Percentiles rank a stretch among this genome's conserved stretches.
These are phyloP conservation scores for Lepidochitona cinerea DNA, from an alignment of 2,888 invertebrate species.

Conservation along the genomic window DNA sequence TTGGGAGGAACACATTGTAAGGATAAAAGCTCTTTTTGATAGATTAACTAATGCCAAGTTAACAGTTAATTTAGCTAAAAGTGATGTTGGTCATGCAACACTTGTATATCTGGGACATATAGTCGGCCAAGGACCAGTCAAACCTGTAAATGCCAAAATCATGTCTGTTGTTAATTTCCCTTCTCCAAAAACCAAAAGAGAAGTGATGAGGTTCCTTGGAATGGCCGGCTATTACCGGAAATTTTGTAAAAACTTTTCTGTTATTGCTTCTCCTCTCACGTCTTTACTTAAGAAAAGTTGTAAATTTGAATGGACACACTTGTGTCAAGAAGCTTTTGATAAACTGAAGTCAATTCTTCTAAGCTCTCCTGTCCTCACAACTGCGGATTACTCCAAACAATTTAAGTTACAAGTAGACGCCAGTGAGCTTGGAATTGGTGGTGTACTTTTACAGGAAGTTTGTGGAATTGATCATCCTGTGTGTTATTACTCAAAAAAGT, in stretches of 20 bases:
- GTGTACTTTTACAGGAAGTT: conserved; percentile 36
- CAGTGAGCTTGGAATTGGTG: conserved; percentile 37
- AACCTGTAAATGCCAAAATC: conserved; percentile 25
- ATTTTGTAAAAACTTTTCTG: conserved; percentile 30
- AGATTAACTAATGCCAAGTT: neutral
- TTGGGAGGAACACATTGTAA: conserved; percentile 15
- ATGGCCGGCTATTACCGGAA: conserved; percentile 30
- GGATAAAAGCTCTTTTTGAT: conserved; percentile 12
- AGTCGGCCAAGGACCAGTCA: conserved; percentile 34
- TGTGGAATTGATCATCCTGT: conserved; percentile 30
- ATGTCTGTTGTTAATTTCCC: conserved; percentile 23
- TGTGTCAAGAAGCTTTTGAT: conserved; percentile 51
- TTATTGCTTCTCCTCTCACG: conserved; percentile 20
- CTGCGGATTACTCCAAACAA: conserved; percentile 15
- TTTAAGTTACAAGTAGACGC: conserved; percentile 44
- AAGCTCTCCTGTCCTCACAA: conserved; percentile 20
- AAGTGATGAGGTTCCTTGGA: conserved; percentile 28
- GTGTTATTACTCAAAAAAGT: conserved; percentile 36
- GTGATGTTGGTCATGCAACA: neutral
- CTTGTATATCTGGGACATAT: conserved; percentile 36
- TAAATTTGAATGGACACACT: conserved; percentile 45
- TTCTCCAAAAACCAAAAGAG: conserved; percentile 20
- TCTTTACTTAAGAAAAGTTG: conserved; percentile 13
- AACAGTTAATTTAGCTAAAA: too few species aligned
- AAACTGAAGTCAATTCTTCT: conserved; percentile 41